Evolutionary conservation across 1,140 invertebrate genomes (phyloP), one percentile per base, ranked within the genome.

Genomic region (Cyphomyrmex costatus): DNA sequence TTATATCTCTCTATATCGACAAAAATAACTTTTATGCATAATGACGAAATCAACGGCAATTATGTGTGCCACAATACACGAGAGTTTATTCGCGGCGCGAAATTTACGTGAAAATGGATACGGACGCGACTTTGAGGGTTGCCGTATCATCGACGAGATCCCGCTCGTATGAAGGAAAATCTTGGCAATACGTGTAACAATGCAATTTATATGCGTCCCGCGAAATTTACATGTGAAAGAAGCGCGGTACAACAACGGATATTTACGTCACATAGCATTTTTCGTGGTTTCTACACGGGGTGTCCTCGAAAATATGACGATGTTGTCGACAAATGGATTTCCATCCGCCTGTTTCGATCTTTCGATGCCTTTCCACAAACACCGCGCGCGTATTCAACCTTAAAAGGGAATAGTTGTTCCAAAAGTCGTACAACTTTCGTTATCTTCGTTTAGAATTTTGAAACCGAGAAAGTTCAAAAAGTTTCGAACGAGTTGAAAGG

Each of bases 221-320:
- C 53, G 49, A 8, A 60, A 89, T 86, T 89, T 89, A 77, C 88
- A 51, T 89, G 66, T 21, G 51, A 89, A 89, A 89, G 53, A 86
- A 86, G 56, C 74, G 76, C 71, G 49, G 63, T 51, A 76, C 58
- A 68, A 85, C 88, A 68, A 87, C 84, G 46, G 87, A 86, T 88
- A 87, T 88, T 89, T 86, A 76, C 76, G 58, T 68, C 56, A 27
- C 16, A 24, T 12, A 24, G n/a, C 36, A 77, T 78, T 89, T 70
- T 70, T 36, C 49, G 24, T 63, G 36, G 19, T 33, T 49, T 51
- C 19, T 61, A 84, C 65, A 49, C n/a, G 71, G 68, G 60, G 86
- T 71, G 74, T 87, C 56, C 10, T 27, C 49, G 0, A 27, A 51
- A 51, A 21, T 68, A 79, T 76, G 14, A 16, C 61, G 49, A 56